These are phyloP conservation scores for fruit fly (Drosophila melanogaster) DNA, from an alignment of 1,140 invertebrate species.

Conservation along the genomic window DNA sequence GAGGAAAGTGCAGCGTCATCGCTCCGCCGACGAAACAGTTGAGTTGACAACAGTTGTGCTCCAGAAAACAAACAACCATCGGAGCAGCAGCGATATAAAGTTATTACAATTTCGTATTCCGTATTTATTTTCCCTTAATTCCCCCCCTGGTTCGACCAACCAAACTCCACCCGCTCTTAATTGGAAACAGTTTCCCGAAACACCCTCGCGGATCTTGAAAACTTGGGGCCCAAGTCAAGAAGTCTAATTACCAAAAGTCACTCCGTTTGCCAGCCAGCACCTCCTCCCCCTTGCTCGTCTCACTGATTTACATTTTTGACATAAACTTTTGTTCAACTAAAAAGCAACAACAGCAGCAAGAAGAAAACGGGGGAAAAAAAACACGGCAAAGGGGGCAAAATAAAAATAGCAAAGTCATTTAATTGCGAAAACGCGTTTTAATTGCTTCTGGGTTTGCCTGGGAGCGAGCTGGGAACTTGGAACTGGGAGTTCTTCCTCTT, in stretches of 20 bases:
- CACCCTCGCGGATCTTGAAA: conserved; percentile 24
- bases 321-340: conserved; percentile 78
- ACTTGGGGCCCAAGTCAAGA: conserved; percentile 57
- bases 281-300: not conserved
- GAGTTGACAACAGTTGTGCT: conserved; percentile 65
- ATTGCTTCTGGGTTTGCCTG: conserved; percentile 68
- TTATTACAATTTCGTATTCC: conserved; percentile 66
- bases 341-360: conserved; percentile 38
- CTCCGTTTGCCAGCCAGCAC: conserved; percentile 16
- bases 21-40: conserved; percentile 49
- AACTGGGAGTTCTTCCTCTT: conserved; percentile 31
- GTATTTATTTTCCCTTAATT: conserved; percentile 65
- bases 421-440: conserved; percentile 83
- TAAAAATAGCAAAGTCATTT: conserved; percentile 82
- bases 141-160: not conserved
- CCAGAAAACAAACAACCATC: conserved; percentile 56
- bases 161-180: conserved; percentile 50
- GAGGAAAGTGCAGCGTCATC: conserved; percentile 50
- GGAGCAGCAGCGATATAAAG: conserved; percentile 52
- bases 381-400: conserved; percentile 11
- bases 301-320: conserved; percentile 77
- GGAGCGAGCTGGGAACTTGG: conserved; percentile 13
- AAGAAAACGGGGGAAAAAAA: conserved; percentile 32
- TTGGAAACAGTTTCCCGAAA: conserved; percentile 77
- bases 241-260: conserved; percentile 82